Percentiles rank a stretch among this genome's conserved stretches.
phyloP scores from a whole-genome alignment of 2,888 invertebrate genomes.

The Hemicrepidius hirtus region DNA sequence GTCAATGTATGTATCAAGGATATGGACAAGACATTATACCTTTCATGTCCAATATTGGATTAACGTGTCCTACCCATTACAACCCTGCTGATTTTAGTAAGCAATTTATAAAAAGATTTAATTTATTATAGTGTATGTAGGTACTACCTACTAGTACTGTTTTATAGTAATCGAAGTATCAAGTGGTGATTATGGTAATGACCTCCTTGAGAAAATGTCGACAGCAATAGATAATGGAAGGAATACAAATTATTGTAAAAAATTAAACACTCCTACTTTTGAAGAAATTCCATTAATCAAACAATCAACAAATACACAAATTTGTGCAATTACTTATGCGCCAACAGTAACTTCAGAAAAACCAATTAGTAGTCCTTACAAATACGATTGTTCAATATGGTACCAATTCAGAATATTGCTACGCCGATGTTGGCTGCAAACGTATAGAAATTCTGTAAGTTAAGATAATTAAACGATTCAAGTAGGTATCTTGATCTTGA shows the following conservation, averaged over 20 bases:
- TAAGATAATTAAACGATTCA: too few relatives aligned
- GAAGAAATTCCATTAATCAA: neutral
- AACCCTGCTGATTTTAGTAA: constrained; percentile 97
- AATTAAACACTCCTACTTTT: constrained; percentile 40
- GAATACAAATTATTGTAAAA: constrained; percentile 40
- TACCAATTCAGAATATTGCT: constrained; percentile 82
- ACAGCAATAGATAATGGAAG: constrained; percentile 77
- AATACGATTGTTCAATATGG: constrained; percentile 76
- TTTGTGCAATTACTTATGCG: constrained; percentile 44
- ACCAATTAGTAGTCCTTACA: constrained; percentile 64
- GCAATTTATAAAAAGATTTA: neutral
- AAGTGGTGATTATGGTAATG: constrained; percentile 84
- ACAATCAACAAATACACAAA: neutral
- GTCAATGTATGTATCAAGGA: constrained; percentile 94
- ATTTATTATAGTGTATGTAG: too few relatives aligned
- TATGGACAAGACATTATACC: constrained; percentile 86
- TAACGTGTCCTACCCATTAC: constrained; percentile 92
- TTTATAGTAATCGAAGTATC: constrained; percentile 83
- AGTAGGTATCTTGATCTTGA: too few relatives aligned
- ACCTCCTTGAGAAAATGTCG: constrained; percentile 81
- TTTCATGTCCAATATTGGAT: constrained; percentile 83
- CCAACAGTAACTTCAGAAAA: constrained; percentile 41
- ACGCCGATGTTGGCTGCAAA: constrained; percentile 83
- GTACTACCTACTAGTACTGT: too few relatives aligned
- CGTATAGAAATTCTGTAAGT: constrained; percentile 82